Conservation (phyloP, 2,113 vertebrate species). For the Lutjanus erythropterus region DNA sequence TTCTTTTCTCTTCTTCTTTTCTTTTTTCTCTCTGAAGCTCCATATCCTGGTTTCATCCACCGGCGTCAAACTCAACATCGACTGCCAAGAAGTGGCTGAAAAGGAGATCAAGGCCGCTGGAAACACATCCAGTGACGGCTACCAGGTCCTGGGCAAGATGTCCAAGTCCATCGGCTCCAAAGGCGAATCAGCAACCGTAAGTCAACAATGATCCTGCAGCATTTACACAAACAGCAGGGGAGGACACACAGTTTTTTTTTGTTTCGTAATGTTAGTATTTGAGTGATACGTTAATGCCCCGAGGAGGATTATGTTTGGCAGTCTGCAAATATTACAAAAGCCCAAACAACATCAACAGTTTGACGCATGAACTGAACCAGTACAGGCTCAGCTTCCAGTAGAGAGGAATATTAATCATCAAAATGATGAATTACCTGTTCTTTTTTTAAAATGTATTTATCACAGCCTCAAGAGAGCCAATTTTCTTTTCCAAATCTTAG, state of each 20-base stretch:
- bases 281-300: not conserved
- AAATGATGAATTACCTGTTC: too few relatives aligned
- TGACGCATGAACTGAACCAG: not conserved
- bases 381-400: too few relatives aligned
- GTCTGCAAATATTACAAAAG: not conserved
- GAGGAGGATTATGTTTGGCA: not conserved
- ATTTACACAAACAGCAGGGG: not conserved
- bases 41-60: slow-evolving; percentile 93
- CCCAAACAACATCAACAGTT: not conserved
- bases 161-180: slow-evolving; percentile 85
- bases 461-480: not conserved
- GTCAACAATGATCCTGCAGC: slow-evolving; percentile 48
- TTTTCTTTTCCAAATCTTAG: not conserved
- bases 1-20: not conserved
- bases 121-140: slow-evolving; percentile 93
- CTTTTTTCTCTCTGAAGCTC: slow-evolving; percentile 82
- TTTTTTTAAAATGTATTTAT: not conserved
- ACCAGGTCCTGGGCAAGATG: slow-evolving; percentile 96
- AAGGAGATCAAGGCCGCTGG: slow-evolving; percentile 91
- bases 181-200: slow-evolving; percentile 94
- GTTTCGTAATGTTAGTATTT: not conserved
- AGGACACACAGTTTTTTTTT: not conserved
- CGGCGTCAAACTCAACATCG: slow-evolving; percentile 92
- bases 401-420: too few relatives aligned
- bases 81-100: slow-evolving; percentile 93